Evolutionary conservation across 1,140 invertebrate species (phyloP).

Genomic region (Acromyrmex heyeri): DNA sequence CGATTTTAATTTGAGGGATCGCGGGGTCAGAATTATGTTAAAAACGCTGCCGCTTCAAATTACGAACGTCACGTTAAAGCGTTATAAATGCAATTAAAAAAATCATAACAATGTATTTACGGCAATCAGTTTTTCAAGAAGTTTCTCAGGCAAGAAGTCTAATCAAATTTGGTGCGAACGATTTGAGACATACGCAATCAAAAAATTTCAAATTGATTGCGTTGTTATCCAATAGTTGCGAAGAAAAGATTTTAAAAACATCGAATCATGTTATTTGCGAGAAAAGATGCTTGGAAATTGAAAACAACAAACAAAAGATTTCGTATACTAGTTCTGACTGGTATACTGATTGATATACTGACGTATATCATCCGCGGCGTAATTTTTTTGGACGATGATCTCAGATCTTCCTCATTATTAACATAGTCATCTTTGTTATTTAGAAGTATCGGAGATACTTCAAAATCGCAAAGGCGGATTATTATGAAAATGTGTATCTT

Average conservation of each 20-base stretch:
- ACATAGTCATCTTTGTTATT: background rate
- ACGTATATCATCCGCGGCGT: background rate
- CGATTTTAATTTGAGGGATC: conserved; percentile 22
- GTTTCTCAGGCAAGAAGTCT: background rate
- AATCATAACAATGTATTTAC: background rate
- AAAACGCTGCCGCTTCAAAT: background rate
- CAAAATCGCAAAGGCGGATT: background rate
- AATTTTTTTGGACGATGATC: conserved; percentile 2
- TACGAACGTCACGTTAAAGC: background rate
- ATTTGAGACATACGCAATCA: background rate
- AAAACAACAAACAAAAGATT: background rate
- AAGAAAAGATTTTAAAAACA: background rate
- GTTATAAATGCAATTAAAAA: background rate
- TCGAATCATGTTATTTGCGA: background rate
- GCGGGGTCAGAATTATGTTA: conserved; percentile 10
- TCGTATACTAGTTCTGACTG: conserved; percentile 2
- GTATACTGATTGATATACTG: background rate
- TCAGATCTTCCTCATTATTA: background rate
- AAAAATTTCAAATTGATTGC: background rate
- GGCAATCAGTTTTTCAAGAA: background rate
- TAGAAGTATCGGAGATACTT: no score
- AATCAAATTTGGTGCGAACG: background rate
- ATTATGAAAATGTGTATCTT: background rate
- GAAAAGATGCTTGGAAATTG: background rate
- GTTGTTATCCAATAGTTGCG: background rate